These are phyloP conservation scores for Alosa sapidissima DNA, from an alignment of 2,797 vertebrate species.

Conservation along the genomic window DNA sequence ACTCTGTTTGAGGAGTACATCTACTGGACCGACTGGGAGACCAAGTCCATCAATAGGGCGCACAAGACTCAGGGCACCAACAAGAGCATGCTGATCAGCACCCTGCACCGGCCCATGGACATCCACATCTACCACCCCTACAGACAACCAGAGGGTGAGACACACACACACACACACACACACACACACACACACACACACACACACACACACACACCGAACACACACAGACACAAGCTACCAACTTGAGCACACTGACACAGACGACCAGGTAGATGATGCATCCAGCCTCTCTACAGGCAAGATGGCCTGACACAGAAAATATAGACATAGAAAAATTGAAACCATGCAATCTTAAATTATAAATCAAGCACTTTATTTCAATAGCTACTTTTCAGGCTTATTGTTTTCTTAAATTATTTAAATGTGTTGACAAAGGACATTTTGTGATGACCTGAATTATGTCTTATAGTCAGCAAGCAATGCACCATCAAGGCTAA, in stretches of 20 bases:
- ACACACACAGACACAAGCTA: background rate
- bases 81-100: slow-evolving; percentile 93
- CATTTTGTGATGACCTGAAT: too few relatives aligned
- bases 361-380: too few relatives aligned
- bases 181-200: slow-evolving; percentile 5
- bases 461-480: too few relatives aligned
- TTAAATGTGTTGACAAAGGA: too few relatives aligned
- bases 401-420: too few relatives aligned
- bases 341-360: too few relatives aligned
- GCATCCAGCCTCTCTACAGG: background rate
- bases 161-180: background rate
- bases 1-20: slow-evolving; percentile 97
- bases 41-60: slow-evolving; percentile 95
- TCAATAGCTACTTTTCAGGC: too few relatives aligned
- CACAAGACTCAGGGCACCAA: slow-evolving; percentile 87
- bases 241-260: too few relatives aligned
- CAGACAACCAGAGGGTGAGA: slow-evolving; percentile 80
- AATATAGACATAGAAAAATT: too few relatives aligned
- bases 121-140: slow-evolving; percentile 86
- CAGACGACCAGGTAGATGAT: background rate
- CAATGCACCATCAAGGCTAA: too few relatives aligned
- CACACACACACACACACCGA: background rate
- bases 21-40: slow-evolving; percentile 99
- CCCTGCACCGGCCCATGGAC: slow-evolving; percentile 96
- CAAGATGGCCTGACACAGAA: too few relatives aligned